Percentiles rank a stretch among this genome's conserved stretches.
Evolutionary conservation across 2,797 vertebrate species (phyloP).

Genomic region (Rhincodon typus): DNA sequence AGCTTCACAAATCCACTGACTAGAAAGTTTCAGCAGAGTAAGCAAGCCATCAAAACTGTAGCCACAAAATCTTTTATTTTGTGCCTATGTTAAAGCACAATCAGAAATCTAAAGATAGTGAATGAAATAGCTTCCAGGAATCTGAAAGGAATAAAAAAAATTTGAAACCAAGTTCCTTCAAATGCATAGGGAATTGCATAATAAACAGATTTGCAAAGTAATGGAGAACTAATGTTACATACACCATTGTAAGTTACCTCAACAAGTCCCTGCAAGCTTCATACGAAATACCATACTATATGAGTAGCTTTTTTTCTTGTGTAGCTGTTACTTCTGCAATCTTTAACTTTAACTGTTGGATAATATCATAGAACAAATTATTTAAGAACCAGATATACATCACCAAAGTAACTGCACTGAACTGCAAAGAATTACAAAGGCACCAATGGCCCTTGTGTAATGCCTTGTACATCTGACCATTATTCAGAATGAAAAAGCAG

Average conservation of each 20-base stretch:
- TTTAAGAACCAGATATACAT: neutral
- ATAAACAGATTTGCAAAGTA: neutral
- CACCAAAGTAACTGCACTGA: neutral
- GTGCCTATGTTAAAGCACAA: neutral
- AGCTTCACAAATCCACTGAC: neutral
- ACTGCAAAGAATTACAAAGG: neutral
- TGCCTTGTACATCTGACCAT: neutral
- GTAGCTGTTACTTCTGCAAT: neutral
- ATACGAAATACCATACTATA: neutral
- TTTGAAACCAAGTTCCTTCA: neutral
- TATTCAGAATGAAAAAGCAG: neutral
- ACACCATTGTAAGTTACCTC: neutral
- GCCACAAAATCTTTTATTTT: neutral
- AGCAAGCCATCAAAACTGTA: neutral
- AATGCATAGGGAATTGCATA: neutral
- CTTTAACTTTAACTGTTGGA: neutral
- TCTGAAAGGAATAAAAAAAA: neutral
- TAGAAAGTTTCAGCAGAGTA: neutral
- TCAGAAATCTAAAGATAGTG: neutral
- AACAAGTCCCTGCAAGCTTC: neutral
- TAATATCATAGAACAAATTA: neutral
- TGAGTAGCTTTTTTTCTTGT: neutral
- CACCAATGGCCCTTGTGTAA: neutral
- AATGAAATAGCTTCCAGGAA: neutral
- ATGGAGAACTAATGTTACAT: neutral